Conservation (phyloP, 2,797 vertebrate species). For the Labeo calbasu region DNA sequence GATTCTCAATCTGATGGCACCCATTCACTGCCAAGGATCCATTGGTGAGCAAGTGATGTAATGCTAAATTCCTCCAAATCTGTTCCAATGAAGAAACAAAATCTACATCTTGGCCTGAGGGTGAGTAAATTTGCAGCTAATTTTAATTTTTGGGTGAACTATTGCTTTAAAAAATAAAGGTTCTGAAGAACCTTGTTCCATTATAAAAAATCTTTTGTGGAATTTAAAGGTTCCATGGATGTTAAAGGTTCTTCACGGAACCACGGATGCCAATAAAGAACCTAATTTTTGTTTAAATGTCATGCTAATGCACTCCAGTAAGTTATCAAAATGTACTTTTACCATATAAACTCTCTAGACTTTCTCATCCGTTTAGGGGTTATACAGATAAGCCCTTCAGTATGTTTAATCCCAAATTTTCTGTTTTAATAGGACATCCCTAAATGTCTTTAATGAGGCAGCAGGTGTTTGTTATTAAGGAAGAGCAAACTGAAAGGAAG, state of each 20-base stretch:
- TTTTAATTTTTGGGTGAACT: background rate
- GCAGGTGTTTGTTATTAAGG: background rate
- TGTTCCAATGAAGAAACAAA: background rate
- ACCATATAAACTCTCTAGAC: background rate
- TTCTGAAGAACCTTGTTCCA: background rate
- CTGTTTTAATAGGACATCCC: background rate
- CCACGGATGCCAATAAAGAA: background rate
- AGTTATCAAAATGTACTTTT: background rate
- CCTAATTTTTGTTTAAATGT: background rate
- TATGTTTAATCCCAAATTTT: background rate
- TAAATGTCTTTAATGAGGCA: background rate
- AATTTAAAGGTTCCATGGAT: background rate
- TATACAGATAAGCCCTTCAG: background rate
- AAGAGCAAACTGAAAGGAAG: conserved; percentile 3
- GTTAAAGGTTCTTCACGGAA: background rate
- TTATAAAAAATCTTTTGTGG: background rate
- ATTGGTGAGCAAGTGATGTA: background rate
- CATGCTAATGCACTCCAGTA: background rate
- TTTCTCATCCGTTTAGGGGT: no score
- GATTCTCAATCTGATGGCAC: background rate
- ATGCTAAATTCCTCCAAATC: no score
- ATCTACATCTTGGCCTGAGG: background rate
- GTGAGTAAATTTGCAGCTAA: background rate
- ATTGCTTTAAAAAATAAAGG: background rate
- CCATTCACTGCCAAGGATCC: background rate